Evolutionary conservation across 1,140 invertebrate species (phyloP), one percentile per base, ranked within the genome.

Genomic region (Calycopis cecrops): DNA sequence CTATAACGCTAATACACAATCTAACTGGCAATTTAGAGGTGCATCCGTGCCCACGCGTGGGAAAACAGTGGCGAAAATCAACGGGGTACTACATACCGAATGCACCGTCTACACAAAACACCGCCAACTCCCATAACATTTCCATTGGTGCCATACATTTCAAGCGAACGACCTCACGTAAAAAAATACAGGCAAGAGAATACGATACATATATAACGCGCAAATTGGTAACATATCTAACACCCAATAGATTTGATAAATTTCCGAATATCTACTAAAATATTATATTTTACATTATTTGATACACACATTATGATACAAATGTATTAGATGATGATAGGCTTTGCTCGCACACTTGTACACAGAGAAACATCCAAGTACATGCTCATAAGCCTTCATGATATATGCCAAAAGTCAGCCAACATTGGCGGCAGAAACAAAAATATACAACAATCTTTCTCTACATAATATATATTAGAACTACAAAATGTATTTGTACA

Each of bases 1-100:
- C 74, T 76, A 72, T 67, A 73, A 67, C 63, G 63, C 73, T 79
- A 80, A 63, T 71, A 71, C 69, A 79, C 73, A 70, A 72, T 72
- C 71, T 78, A 81, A 73, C 64, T 76, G 56, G 58, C 64, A 76
- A 75, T 71, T 77, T 75, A 28, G 55, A 59, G 71, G 60, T 76
- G 71, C 77, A 79, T 76, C 61, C 75, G 72, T 67, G 50, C 35
- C 47, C 35, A 44, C 18, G 10, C 38, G 50, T 37, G 34, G 38
- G 33, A 55, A 40, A 40, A 55, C 51, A 56, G 33, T 52, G 55
- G 51, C 38, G 56, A 63, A 33, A 38, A 38, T 10, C 16, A 12
- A 44, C 28, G 49, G n/a, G 9, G 9, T 34, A 48, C 49, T 44
- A 28, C 44, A 38, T 35, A 56, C 49, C 40, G 55, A 48, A 50